Evolutionary conservation across 2,888 invertebrate genomes (phyloP), one percentile per base, ranked within the genome.

Genomic region (Scrobipalpa atriplicella): DNA sequence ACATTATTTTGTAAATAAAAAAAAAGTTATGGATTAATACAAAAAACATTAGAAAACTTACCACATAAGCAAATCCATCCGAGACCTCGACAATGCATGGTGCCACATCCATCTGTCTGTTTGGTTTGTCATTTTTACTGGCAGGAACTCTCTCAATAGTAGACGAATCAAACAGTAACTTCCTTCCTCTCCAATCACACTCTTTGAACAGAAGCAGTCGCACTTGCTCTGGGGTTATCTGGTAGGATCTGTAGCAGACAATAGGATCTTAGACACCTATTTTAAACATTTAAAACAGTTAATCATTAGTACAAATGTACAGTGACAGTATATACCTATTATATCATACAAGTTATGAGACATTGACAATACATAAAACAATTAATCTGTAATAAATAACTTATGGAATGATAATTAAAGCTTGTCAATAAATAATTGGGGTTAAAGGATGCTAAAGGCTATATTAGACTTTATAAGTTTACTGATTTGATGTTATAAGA

Each of bases 131-230:
- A 89, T 91, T 80, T 80, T 90, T 90, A 47, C 79, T 79, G 1
- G 94, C 78, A 69, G 92, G 87, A 64, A 95, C 89, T 89, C 94
- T 94, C 80, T 95, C 93, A 76, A 95, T 90, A 16, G 95, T 94
- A 72, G 95, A 93, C 0, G 98, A 98, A 86, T 98, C 98, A 83
- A 97, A 98, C 65, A 98, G 92, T 47, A 98, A 90, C 76, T 95
- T 95, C 69, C 97, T 93, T 36, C 97, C 97, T 69, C 95, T 94
- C 87, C 95, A 95, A 82, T 98, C 97, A 85, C 97, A 97, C 92
- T 98, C 98, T 81, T 95, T 95, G 89, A 96, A 97, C 72, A 98
- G 93, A 79, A 98, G 93, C 77, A 98, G 94, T 75, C 98, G 94
- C 69, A 98, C 95, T 93, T 96, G 96, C 83, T 95, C 94, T 73